Percentiles rank a stretch among this genome's conserved stretches.
Evolutionary conservation across 2,888 invertebrate species (phyloP).

Genomic region (Eurytoma adleriae): DNA sequence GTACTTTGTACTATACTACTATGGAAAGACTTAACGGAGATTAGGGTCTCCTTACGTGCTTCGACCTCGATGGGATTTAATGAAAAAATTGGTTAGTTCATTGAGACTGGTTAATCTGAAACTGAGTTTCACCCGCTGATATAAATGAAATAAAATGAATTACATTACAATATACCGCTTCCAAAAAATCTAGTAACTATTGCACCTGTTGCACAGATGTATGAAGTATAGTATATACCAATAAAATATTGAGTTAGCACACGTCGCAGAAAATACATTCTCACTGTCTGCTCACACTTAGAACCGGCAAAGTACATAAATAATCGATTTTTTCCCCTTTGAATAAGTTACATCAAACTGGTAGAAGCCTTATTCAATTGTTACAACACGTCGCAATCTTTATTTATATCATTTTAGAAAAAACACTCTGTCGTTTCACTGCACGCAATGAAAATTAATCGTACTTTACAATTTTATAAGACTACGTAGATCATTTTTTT

Average conservation of each 20-base stretch:
- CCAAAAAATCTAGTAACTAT: constrained; percentile 30
- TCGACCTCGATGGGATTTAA: constrained; percentile 29
- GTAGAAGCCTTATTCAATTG: constrained; percentile 21
- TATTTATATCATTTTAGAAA: constrained; percentile 26
- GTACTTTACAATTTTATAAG: constrained; percentile 42
- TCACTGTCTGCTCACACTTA: constrained; percentile 35
- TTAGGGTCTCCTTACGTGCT: constrained; percentile 39
- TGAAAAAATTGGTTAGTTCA: constrained; percentile 20
- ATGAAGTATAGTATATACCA: constrained; percentile 18
- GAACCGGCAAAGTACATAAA: constrained; percentile 41
- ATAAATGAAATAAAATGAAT: constrained; percentile 38
- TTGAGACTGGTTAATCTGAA: background rate
- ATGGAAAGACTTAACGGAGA: constrained; percentile 50
- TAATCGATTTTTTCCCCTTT: constrained; percentile 13
- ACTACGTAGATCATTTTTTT: constrained; percentile 20
- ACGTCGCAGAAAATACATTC: constrained; percentile 28
- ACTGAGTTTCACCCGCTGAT: constrained; percentile 31
- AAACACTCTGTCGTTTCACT: constrained; percentile 46
- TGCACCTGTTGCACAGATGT: constrained; percentile 45
- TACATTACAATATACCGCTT: constrained; percentile 28
- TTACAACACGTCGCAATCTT: constrained; percentile 30
- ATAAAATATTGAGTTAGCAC: constrained; percentile 34
- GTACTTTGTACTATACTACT: constrained; percentile 23
- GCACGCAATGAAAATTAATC: constrained; percentile 43
- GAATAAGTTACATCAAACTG: constrained; percentile 34